A percentile compares a stretch with the other conserved stretches of the same genome.
These are phyloP conservation scores for Tadarida brasiliensis DNA, from an alignment of 2,797 vertebrate genomes.

Conservation along the genomic window DNA sequence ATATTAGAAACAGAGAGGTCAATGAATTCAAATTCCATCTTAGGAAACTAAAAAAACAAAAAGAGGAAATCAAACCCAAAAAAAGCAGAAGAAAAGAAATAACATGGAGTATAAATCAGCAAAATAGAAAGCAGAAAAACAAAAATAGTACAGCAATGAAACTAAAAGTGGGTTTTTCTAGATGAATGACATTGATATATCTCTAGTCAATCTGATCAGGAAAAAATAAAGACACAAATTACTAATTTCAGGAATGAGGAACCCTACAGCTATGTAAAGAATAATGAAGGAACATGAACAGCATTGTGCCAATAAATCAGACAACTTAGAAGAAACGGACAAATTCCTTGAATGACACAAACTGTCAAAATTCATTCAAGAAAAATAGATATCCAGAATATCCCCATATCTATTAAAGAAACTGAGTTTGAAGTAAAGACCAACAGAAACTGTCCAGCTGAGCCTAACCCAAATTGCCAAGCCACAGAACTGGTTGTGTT, in stretches of 20 bases:
- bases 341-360: too few species aligned
- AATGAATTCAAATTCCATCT: neutral
- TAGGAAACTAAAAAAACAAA: neutral
- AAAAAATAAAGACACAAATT: neutral
- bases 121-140: neutral
- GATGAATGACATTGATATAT: neutral
- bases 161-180: neutral
- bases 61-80: neutral
- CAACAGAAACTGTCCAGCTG: neutral
- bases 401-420: neutral
- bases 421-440: neutral
- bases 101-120: neutral
- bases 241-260: too few species aligned
- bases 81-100: neutral
- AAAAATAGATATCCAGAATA: neutral
- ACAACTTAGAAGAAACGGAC: too few species aligned
- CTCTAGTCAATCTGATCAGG: neutral
- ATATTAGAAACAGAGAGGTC: neutral
- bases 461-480: neutral
- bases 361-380: neutral
- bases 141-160: neutral
- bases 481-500: neutral
- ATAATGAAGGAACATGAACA: too few species aligned
- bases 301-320: too few species aligned
- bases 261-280: too few species aligned